These are phyloP conservation scores for Drosophila carrolli DNA, from an alignment of 1,140 invertebrate species.

Conservation along the genomic window DNA sequence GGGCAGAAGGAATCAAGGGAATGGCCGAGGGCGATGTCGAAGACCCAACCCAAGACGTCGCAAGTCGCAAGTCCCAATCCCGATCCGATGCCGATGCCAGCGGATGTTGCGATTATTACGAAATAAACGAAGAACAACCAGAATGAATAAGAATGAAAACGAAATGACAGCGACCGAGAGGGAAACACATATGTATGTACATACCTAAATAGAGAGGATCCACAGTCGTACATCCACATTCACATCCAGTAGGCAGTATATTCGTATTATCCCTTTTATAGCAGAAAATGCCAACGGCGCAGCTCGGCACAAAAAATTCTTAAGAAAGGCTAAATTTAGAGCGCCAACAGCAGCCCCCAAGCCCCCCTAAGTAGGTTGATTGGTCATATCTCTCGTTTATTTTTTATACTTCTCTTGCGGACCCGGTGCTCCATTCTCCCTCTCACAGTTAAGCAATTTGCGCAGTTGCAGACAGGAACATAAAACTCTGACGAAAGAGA, in stretches of 20 bases:
- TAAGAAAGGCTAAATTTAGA: conserved; percentile 81
- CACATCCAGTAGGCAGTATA: conserved; percentile 40
- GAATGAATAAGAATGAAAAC: conserved; percentile 67
- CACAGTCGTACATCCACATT: conserved; percentile 4
- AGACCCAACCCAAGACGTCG: conserved; percentile 45
- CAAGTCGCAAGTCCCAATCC: conserved; percentile 40
- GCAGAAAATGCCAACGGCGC: conserved; percentile 75
- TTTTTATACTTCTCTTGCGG: background rate
- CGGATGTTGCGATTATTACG: conserved; percentile 81
- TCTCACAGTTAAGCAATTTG: conserved; percentile 63
- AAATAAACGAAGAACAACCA: conserved; percentile 67
- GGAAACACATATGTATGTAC: background rate
- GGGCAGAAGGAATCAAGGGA: background rate
- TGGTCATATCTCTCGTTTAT: conserved; percentile 65
- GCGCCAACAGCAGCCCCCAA: conserved; percentile 55
- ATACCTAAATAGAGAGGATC: conserved; percentile 10
- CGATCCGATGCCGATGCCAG: conserved; percentile 39
- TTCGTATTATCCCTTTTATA: conserved; percentile 79
- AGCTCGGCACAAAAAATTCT: conserved; percentile 61
- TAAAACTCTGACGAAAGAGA: conserved; percentile 38
- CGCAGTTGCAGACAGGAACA: conserved; percentile 70
- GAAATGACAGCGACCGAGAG: conserved; percentile 46
- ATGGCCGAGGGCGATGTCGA: conserved; percentile 8
- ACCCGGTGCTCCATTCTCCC: conserved; percentile 13
- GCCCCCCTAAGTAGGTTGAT: conserved; percentile 77